Percentiles rank a stretch among this genome's conserved stretches.
Conservation (phyloP, 1,140 invertebrate species). For the Saxidomus purpurata region DNA sequence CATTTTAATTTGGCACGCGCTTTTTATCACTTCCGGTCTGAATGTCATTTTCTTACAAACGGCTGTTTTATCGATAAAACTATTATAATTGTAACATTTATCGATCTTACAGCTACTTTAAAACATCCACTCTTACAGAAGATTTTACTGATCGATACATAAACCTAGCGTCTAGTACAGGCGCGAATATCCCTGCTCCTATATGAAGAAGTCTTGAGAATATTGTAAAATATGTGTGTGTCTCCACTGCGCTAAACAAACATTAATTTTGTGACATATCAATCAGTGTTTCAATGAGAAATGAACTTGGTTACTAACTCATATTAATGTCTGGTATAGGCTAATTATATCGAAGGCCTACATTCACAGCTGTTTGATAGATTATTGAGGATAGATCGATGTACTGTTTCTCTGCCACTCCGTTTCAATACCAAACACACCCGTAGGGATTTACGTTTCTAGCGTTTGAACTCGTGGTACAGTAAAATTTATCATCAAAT, state of each 20-base stretch:
- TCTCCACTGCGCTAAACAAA: no score
- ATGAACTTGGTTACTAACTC: no score
- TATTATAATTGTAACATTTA: slow-evolving; percentile 15
- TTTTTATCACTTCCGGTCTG: neutral
- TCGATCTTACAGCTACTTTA: slow-evolving; percentile 18
- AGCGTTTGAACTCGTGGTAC: neutral
- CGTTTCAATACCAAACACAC: neutral
- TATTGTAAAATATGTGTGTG: no score
- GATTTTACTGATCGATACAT: neutral
- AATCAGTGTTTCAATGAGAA: no score
- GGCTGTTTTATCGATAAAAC: slow-evolving; percentile 25
- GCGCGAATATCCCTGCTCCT: neutral
- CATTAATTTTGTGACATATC: no score
- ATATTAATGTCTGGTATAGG: no score
- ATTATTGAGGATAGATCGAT: no score
- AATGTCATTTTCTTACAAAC: slow-evolving; percentile 28
- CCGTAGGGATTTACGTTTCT: neutral
- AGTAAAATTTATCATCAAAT: slow-evolving; percentile 26
- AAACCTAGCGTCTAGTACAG: neutral
- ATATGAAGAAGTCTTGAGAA: no score
- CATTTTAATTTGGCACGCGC: slow-evolving; percentile 5
- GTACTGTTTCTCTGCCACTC: neutral
- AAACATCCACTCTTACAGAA: slow-evolving; percentile 26
- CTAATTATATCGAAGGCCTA: no score
- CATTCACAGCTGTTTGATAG: no score